Evolutionary conservation across 2,888 invertebrate species (phyloP).

Genomic region (Kuschelorhynchus macadamiae): DNA sequence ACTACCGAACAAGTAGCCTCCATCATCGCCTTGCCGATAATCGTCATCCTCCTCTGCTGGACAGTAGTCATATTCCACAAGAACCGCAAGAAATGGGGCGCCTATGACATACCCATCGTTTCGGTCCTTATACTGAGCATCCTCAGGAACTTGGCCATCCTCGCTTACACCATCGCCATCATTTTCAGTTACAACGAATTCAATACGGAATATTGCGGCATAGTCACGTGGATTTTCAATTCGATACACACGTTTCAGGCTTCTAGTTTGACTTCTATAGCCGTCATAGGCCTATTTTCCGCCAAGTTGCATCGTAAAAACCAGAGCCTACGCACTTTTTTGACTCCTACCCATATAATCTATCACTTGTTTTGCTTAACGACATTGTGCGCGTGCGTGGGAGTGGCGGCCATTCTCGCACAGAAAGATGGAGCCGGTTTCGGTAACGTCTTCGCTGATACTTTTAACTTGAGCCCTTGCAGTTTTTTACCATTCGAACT

Average conservation of each 20-base stretch:
- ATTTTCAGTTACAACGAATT: constrained; percentile 57
- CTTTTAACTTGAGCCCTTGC: constrained; percentile 63
- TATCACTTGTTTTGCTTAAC: constrained; percentile 72
- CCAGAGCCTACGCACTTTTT: constrained; percentile 64
- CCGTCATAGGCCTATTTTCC: constrained; percentile 69
- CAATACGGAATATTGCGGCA: constrained; percentile 67
- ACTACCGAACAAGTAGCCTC: constrained; percentile 66
- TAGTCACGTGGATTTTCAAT: constrained; percentile 70
- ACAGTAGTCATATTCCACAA: constrained; percentile 70
- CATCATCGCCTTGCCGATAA: constrained; percentile 68
- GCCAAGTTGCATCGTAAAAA: constrained; percentile 64
- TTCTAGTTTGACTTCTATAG: constrained; percentile 68
- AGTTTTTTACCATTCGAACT: constrained; percentile 69
- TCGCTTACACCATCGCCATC: constrained; percentile 65
- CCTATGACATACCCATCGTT: constrained; percentile 71
- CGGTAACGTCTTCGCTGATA: constrained; percentile 41
- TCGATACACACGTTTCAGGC: constrained; percentile 72
- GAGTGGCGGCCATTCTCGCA: constrained; percentile 71
- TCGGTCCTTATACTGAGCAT: constrained; percentile 67
- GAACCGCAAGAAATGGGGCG: constrained; percentile 70
- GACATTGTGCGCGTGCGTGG: constrained; percentile 71
- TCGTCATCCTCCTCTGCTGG: constrained; percentile 69
- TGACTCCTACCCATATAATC: constrained; percentile 67
- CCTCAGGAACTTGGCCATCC: constrained; percentile 66
- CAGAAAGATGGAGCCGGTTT: constrained; percentile 54